Percentiles rank a stretch among this genome's conserved stretches.
Evolutionary conservation across 1,140 invertebrate genomes (phyloP).

Genomic region (Cyphomyrmex costatus): DNA sequence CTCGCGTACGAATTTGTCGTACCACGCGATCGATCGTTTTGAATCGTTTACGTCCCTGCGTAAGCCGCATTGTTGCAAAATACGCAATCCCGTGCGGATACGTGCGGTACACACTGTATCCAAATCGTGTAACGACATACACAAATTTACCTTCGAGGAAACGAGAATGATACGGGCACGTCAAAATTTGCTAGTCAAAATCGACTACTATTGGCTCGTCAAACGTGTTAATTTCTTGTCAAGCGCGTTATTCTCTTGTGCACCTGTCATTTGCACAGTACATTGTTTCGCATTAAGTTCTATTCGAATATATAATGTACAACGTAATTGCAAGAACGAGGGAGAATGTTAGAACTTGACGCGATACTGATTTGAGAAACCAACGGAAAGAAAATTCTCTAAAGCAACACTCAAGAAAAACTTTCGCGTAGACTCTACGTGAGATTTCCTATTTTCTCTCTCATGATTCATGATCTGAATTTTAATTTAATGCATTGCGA

Average conservation of each 20-base stretch:
- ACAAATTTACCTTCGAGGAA: slow-evolving; percentile 37
- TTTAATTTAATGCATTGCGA: neutral
- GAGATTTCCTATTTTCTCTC: neutral
- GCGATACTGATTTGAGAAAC: neutral
- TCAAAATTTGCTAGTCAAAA: slow-evolving; percentile 59
- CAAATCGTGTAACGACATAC: neutral
- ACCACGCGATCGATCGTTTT: neutral
- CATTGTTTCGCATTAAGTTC: slow-evolving; percentile 67
- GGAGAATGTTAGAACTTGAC: neutral
- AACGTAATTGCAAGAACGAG: slow-evolving; percentile 30
- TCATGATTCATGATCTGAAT: neutral
- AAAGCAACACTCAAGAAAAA: neutral
- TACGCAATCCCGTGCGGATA: neutral
- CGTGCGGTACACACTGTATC: neutral
- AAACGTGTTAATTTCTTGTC: slow-evolving; percentile 71
- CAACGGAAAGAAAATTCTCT: neutral
- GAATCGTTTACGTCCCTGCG: neutral
- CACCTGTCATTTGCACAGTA: slow-evolving; percentile 67
- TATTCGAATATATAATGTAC: slow-evolving; percentile 50
- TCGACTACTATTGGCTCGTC: slow-evolving; percentile 65
- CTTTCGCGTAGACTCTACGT: neutral
- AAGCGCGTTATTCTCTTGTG: slow-evolving; percentile 67
- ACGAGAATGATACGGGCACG: slow-evolving; percentile 50
- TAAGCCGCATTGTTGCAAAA: slow-evolving; percentile 12
- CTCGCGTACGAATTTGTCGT: slow-evolving; percentile 11